These are phyloP conservation scores for Drosophila fuyamai DNA, from an alignment of 1,140 invertebrate genomes.

Conservation along the genomic window DNA sequence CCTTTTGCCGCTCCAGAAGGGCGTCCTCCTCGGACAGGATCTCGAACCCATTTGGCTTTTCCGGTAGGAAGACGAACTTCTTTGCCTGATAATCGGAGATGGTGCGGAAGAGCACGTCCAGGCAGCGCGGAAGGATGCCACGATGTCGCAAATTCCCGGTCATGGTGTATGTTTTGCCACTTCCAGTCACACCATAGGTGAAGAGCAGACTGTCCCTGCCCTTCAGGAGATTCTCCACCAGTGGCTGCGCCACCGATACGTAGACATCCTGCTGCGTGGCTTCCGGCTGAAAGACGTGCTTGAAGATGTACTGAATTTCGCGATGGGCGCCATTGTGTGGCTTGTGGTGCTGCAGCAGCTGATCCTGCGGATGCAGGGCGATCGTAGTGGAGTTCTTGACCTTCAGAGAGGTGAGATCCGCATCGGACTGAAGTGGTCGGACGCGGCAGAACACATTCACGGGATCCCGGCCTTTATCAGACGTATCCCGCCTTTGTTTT, in stretches of 20 bases:
- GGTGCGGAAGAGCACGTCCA: slow-evolving; percentile 97
- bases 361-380: slow-evolving; percentile 88
- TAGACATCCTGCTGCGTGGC: slow-evolving; percentile 92
- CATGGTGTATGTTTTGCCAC: slow-evolving; percentile 98
- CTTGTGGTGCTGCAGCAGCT: slow-evolving; percentile 87
- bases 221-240: slow-evolving; percentile 92
- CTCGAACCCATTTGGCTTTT: slow-evolving; percentile 97
- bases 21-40: slow-evolving; percentile 95
- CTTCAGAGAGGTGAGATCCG: slow-evolving; percentile 89
- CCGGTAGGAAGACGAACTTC: slow-evolving; percentile 96
- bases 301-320: slow-evolving; percentile 92
- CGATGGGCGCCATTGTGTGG: slow-evolving; percentile 86
- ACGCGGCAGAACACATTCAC: slow-evolving; percentile 95
- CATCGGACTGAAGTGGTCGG: slow-evolving; percentile 89
- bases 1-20: slow-evolving; percentile 89
- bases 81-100: slow-evolving; percentile 91
- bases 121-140: slow-evolving; percentile 94
- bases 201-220: slow-evolving; percentile 96
- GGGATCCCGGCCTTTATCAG: slow-evolving; percentile 84
- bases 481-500: slow-evolving; percentile 39
- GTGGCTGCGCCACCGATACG: slow-evolving; percentile 92
- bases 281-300: slow-evolving; percentile 93
- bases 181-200: slow-evolving; percentile 98
- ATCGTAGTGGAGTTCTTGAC: slow-evolving; percentile 89
- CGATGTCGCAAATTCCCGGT: slow-evolving; percentile 90